Conservation (phyloP, 2,888 invertebrate species). For the Drepana falcataria region DNA sequence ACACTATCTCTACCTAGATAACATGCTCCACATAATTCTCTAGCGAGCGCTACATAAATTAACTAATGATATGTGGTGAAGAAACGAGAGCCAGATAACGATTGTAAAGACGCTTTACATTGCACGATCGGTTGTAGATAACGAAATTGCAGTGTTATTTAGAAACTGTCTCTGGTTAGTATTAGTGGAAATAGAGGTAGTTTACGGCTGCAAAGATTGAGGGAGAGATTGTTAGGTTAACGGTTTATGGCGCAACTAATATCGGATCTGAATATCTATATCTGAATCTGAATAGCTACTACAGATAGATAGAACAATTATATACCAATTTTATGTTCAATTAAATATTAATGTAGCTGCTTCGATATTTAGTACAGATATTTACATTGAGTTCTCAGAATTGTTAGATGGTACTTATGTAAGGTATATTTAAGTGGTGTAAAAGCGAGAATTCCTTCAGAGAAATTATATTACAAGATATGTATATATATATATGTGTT, state of each 20-base stretch:
- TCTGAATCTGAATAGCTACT: too few species aligned
- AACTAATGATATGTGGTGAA: slow-evolving; percentile 59
- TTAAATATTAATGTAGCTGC: too few species aligned
- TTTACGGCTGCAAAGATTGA: slow-evolving; percentile 25
- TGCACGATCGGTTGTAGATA: slow-evolving; percentile 46
- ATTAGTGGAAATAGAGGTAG: slow-evolving; percentile 18
- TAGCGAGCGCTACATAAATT: slow-evolving; percentile 63
- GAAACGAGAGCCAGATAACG: slow-evolving; percentile 42
- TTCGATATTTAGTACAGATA: too few species aligned
- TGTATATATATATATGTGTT: too few species aligned
- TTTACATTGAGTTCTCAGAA: too few species aligned
- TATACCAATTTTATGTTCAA: too few species aligned
- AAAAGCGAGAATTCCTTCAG: too few species aligned
- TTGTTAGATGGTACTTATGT: too few species aligned
- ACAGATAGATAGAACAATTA: too few species aligned
- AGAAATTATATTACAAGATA: too few species aligned
- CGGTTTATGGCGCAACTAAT: not conserved
- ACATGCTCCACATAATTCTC: slow-evolving; percentile 58
- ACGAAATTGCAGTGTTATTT: slow-evolving; percentile 32
- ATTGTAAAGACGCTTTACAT: slow-evolving; percentile 30
- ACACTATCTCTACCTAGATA: slow-evolving; percentile 55
- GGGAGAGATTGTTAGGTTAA: slow-evolving; percentile 19
- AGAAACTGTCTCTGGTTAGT: slow-evolving; percentile 21
- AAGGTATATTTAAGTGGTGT: too few species aligned
- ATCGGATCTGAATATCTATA: not conserved